Evolutionary conservation across 2,888 invertebrate species (phyloP), one percentile per base, ranked within the genome.

Genomic region (Xanthia togata): DNA sequence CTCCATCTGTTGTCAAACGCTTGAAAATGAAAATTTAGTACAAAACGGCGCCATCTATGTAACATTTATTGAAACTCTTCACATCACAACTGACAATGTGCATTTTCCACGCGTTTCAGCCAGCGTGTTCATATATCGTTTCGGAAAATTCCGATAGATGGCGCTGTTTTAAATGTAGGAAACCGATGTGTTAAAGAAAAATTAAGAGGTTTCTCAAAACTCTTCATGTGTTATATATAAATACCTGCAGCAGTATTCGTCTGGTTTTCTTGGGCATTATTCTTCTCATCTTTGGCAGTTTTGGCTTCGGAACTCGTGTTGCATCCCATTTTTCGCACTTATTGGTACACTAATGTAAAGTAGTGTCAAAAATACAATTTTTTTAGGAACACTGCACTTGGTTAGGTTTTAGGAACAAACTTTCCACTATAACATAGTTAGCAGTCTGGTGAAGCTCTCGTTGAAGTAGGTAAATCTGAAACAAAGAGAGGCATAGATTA

Each of bases 251-350:
- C 87, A 70, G 85, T 83, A 73, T 92, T 92, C 0, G 82, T 87
- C 50, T 91, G 83, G 71, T 92, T 92, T 26, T 92, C 91, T 57
- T 91, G 86, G 5, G 86, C 82, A 62, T 89, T 89, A 1, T 89
- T 88, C 77, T 91, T 92, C 74, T 93, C 93, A 20, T 93, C 93
- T 75, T 91, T 91, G 6, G 83, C 89, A 6, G 89, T 85, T 83
- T 94, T 94, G 60, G 93, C 91, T 73, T 94, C 94, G 2, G 94
- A 93, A 80, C 94, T 94, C 1, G 94, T 94, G 82, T 94, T 94
- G 90, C 94, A 94, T 53, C 94, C 94, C 94, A 94, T 94, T 85
- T 88, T 87, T 78, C 68, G 80, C 59, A 83, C 82, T 81, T 73
- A 64, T 73, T 70, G 38, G 74, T 80, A 85, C 80, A 82, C 83